Evolutionary conservation across 2,113 vertebrate genomes (phyloP), one percentile per base, ranked within the genome.

Genomic region (Addax nasomaculatus): DNA sequence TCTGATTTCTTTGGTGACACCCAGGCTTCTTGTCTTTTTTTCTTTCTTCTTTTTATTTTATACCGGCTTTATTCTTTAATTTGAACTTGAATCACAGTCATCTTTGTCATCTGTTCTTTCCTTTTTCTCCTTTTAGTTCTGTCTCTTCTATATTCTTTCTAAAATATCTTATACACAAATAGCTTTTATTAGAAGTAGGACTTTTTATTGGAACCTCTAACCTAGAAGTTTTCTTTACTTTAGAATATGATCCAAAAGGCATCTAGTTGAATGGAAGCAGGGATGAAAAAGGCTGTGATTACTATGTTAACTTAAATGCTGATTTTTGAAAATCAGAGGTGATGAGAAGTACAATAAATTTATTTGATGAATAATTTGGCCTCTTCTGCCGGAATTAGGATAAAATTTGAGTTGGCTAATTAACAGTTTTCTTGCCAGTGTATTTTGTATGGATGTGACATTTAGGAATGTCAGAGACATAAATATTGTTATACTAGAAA

Each of bases 121-220:
- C 7, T 87, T 97, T 87, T 80, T 0, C 36, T 83, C 36, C 4
- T 95, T 97, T 27, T 43, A 7, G 78, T 87, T 95, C 80, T 70
- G 57, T 11, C 45, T n/a, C 15, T 97, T 94, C 81, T 39, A 87
- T 97, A 30, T 87, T 95, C 96, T 96, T 97, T 58, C 53, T 89
- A 15, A 79, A 90, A 70, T n/a, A 33, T 80, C 94, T 92, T 36
- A n/a, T 87, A 16, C 36, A 90, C 80, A 45, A 85, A 47, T 55
- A 95, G 53, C 85, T 85, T 83, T 36, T 55, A 55, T 55, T 55
- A 55, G 80, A 55, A 83, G 23, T 55, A 39, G 80, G 51, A 27
- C 49, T 39, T 83, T 55, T 83, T 27, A 39, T 39, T 55, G n/a
- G 80, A 39, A 55, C n/a, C 33, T 55, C 12, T 55, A 36, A 39